phyloP scores from a whole-genome alignment of 2,113 vertebrate genomes.

The Lagopus muta region DNA sequence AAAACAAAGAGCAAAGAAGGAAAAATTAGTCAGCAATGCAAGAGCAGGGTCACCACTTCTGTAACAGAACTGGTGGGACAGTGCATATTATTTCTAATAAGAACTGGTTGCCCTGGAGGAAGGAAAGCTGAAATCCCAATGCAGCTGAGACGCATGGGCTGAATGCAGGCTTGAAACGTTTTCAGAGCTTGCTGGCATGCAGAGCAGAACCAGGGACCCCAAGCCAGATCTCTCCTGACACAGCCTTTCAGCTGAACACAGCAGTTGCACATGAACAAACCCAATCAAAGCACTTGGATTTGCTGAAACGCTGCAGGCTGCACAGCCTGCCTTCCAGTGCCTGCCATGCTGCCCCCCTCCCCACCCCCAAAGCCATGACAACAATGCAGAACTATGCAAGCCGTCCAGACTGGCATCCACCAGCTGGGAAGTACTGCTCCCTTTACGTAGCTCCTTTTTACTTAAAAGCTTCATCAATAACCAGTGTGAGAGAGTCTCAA shows the following conservation, averaged over 20 bases:
- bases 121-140: neutral
- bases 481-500: neutral
- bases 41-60: neutral
- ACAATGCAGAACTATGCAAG: conserved; percentile 20
- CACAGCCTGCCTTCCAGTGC: neutral
- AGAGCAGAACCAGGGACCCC: neutral
- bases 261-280: conserved; percentile 1
- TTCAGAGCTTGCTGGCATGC: neutral
- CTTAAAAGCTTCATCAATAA: neutral
- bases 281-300: neutral
- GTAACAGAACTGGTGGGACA: neutral
- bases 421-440: rapidly evolving
- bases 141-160: neutral
- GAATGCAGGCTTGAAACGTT: neutral
- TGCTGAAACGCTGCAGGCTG: neutral
- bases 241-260: neutral
- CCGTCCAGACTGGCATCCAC: neutral
- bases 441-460: neutral
- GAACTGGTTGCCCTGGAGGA: neutral
- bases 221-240: neutral
- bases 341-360: neutral
- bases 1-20: neutral
- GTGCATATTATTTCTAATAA: neutral
- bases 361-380: neutral
- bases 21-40: neutral